These are phyloP conservation scores for Myotis brandtii DNA, from an alignment of 2,113 vertebrate species.

Conservation along the genomic window DNA sequence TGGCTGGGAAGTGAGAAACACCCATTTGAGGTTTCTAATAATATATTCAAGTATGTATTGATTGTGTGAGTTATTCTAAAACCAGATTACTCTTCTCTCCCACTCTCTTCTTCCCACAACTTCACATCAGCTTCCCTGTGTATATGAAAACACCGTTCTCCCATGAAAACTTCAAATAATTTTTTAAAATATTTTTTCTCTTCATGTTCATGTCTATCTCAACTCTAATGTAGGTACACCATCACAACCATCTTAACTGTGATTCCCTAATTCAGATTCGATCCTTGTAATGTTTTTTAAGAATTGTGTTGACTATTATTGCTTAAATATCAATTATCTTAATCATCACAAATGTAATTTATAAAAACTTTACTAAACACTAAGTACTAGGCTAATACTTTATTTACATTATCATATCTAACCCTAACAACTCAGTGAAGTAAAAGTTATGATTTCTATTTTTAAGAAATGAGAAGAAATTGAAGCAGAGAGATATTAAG, in stretches of 20 bases:
- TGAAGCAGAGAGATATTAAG: background rate
- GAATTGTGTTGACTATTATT: background rate
- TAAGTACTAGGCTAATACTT: background rate
- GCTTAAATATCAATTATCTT: constrained; percentile 1
- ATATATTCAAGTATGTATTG: background rate
- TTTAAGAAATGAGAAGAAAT: background rate
- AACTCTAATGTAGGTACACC: background rate
- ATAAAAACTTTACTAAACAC: background rate
- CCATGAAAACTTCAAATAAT: constrained; percentile 13
- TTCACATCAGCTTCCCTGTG: background rate
- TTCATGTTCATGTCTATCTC: background rate
- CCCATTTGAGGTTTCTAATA: background rate
- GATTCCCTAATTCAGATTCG: background rate
- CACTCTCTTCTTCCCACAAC: background rate
- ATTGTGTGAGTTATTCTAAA: background rate
- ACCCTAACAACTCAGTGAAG: background rate
- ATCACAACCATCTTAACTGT: background rate
- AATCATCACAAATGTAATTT: constrained; percentile 6
- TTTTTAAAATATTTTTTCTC: background rate
- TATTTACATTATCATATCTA: background rate
- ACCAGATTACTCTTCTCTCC: background rate
- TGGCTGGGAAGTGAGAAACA: background rate
- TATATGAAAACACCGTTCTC: background rate
- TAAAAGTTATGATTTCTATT: background rate
- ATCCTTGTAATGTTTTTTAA: background rate